Evolutionary conservation across 2,888 invertebrate species (phyloP).

Genomic region (Hydrotaea cyrtoneurina): DNA sequence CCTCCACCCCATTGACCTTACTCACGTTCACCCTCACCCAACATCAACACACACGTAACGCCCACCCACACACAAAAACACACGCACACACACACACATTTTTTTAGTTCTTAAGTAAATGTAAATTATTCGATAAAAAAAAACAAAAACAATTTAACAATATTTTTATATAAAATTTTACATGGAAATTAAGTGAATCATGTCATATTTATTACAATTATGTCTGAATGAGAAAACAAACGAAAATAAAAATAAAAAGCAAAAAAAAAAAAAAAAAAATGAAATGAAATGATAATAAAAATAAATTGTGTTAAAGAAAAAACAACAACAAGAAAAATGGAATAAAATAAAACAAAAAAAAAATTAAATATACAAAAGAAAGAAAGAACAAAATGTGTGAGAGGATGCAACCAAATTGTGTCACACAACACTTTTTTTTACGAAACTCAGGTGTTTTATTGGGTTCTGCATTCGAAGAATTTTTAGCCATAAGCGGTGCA

Average conservation of each 20-base stretch:
- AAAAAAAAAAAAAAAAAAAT: slow-evolving; percentile 7
- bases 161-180: slow-evolving; percentile 60
- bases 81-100: slow-evolving; percentile 43
- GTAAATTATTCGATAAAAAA: slow-evolving; percentile 60
- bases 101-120: slow-evolving; percentile 61
- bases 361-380: slow-evolving; percentile 31
- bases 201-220: slow-evolving; percentile 60
- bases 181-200: slow-evolving; percentile 45
- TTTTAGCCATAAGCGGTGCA: too few relatives aligned
- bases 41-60: background rate
- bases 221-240: slow-evolving; percentile 35
- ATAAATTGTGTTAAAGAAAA: slow-evolving; percentile 38
- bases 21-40: background rate
- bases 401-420: slow-evolving; percentile 23
- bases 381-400: too few relatives aligned
- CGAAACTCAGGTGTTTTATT: slow-evolving; percentile 19
- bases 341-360: slow-evolving; percentile 18
- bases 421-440: slow-evolving; percentile 17
- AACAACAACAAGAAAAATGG: background rate
- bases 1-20: background rate
- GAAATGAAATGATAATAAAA: slow-evolving; percentile 32
- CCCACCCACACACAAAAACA: background rate
- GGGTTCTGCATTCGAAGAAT: background rate
- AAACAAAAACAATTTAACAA: slow-evolving; percentile 57
- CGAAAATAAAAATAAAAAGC: slow-evolving; percentile 28